Percentiles rank a stretch among this genome's conserved stretches.
These are phyloP conservation scores for Babyrousa celebensis DNA, from an alignment of 2,797 vertebrate species.

Conservation along the genomic window DNA sequence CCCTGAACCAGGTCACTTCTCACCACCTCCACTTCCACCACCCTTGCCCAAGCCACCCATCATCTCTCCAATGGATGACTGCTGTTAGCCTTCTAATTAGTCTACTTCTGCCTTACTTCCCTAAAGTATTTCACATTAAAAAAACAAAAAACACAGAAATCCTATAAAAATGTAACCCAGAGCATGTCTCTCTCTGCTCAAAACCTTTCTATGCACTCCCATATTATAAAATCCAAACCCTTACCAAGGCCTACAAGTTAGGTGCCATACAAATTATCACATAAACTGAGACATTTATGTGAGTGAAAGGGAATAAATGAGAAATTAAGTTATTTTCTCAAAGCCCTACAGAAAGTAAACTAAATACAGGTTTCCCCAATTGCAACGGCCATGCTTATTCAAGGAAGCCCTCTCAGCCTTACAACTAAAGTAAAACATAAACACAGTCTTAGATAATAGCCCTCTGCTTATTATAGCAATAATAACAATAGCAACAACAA, in stretches of 20 bases:
- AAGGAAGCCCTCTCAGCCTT: background rate
- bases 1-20: background rate
- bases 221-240: background rate
- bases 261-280: background rate
- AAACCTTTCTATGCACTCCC: background rate
- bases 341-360: background rate
- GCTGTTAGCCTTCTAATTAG: background rate
- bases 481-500: background rate
- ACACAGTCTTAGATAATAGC: background rate
- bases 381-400: background rate
- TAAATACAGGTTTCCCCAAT: background rate
- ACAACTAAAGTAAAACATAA: conserved; percentile 12
- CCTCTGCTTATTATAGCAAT: background rate
- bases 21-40: background rate
- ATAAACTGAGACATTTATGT: conserved; percentile 24
- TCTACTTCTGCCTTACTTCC: background rate
- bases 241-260: background rate
- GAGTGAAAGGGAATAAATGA: background rate
- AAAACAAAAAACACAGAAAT: background rate
- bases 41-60: background rate
- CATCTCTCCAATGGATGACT: background rate
- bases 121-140: background rate
- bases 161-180: background rate
- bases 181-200: background rate
- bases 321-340: conserved; percentile 18